Conservation (phyloP, 1,140 invertebrate species). For the Plutomurus gul region DNA sequence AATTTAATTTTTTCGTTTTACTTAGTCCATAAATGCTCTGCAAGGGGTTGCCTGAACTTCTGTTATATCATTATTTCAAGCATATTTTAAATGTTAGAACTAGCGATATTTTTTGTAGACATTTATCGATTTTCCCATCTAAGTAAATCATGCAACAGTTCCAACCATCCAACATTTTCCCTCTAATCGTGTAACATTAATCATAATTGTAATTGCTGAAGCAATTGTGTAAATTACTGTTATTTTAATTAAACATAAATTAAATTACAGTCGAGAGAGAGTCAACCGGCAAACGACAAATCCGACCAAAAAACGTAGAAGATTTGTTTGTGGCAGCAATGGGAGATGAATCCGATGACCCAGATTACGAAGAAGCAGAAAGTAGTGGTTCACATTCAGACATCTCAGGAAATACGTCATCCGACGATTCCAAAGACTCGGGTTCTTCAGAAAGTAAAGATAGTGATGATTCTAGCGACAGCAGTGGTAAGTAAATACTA, state of each 20-base stretch:
- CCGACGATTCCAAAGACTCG: constrained; percentile 2
- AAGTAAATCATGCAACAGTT: background rate
- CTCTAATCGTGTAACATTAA: background rate
- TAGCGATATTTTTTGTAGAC: no score
- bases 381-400: background rate
- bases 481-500: background rate
- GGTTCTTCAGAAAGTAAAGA: constrained; percentile 39
- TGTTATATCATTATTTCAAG: no score
- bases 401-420: background rate
- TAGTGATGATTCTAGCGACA: background rate
- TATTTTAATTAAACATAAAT: background rate
- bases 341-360: constrained; percentile 50
- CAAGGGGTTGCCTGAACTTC: no score
- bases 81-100: no score
- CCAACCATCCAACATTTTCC: background rate
- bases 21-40: no score
- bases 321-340: constrained; percentile 34
- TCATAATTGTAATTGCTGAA: background rate
- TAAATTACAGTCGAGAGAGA: constrained; percentile 46
- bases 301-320: constrained; percentile 50
- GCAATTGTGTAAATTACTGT: background rate
- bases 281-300: constrained; percentile 43
- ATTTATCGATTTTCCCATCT: no score
- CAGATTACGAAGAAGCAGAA: constrained; percentile 44
- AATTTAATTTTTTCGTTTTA: no score